These are phyloP conservation scores for Redunca redunca DNA, from an alignment of 2,113 vertebrate genomes.

Conservation along the genomic window DNA sequence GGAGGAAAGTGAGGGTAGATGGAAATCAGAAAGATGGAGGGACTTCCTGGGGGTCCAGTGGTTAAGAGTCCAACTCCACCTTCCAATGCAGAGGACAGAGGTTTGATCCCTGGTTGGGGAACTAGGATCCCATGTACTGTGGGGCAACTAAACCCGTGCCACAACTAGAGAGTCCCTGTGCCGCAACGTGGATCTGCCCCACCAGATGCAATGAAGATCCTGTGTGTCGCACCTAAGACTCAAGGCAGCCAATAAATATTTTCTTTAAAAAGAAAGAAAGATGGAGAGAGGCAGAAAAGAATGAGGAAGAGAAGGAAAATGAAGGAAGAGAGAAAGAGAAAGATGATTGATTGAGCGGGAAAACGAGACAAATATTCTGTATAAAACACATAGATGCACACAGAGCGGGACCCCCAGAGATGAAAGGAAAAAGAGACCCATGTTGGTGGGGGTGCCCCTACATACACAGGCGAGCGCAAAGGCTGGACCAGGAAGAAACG, in stretches of 20 bases:
- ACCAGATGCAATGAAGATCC: not conserved
- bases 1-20: not conserved
- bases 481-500: not conserved
- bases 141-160: not conserved
- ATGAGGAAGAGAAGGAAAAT: not conserved
- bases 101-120: not conserved
- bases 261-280: not conserved
- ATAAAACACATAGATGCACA: not conserved
- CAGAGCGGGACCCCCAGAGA: not conserved
- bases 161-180: not conserved
- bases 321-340: not conserved
- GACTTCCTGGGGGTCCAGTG: not conserved
- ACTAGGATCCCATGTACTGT: not conserved
- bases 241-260: not conserved
- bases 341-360: not conserved
- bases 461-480: fast-evolving
- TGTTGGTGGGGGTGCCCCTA: not conserved
- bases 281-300: not conserved
- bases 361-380: not conserved
- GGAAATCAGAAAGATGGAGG: not conserved
- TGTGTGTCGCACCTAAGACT: not conserved
- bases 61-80: not conserved
- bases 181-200: not conserved
- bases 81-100: not conserved
- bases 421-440: not conserved